phyloP scores from a whole-genome alignment of 2,113 vertebrate genomes.

The Pantherophis guttatus region DNA sequence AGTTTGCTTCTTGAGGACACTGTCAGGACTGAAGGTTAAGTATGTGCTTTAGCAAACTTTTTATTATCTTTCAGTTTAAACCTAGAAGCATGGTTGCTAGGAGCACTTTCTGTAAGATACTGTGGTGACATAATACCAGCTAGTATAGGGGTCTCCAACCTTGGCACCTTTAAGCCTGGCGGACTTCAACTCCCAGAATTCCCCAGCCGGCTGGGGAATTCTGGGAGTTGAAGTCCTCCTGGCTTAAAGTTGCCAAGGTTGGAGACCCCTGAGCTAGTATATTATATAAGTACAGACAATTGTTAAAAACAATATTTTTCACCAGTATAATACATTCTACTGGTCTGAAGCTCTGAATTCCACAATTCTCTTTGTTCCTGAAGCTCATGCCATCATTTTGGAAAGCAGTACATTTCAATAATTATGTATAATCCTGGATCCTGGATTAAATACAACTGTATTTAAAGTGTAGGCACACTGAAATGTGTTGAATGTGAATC shows the following conservation, averaged over 20 bases:
- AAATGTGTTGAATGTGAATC: background rate
- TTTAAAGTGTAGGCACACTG: background rate
- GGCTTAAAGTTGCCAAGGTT: too few relatives aligned
- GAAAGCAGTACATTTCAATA: background rate
- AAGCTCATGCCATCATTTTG: background rate
- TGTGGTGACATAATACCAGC: background rate
- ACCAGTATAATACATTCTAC: background rate
- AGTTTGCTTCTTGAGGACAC: fast-evolving
- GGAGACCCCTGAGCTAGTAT: background rate
- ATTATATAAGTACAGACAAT: background rate
- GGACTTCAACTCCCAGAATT: too few relatives aligned
- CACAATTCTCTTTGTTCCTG: background rate
- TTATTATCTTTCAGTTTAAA: background rate
- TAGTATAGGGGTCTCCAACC: background rate
- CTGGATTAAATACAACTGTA: background rate
- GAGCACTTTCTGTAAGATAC: background rate
- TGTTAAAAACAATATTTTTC: background rate
- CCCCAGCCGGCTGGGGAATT: too few relatives aligned
- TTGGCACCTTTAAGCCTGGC: too few relatives aligned
- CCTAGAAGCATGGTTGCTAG: background rate
- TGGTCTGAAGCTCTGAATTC: background rate
- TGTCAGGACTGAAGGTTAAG: background rate
- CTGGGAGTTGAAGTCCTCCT: too few relatives aligned
- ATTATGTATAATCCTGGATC: background rate
- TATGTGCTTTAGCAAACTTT: background rate